Conservation (phyloP, 2,797 vertebrate species). For the Erethizon dorsatum region DNA sequence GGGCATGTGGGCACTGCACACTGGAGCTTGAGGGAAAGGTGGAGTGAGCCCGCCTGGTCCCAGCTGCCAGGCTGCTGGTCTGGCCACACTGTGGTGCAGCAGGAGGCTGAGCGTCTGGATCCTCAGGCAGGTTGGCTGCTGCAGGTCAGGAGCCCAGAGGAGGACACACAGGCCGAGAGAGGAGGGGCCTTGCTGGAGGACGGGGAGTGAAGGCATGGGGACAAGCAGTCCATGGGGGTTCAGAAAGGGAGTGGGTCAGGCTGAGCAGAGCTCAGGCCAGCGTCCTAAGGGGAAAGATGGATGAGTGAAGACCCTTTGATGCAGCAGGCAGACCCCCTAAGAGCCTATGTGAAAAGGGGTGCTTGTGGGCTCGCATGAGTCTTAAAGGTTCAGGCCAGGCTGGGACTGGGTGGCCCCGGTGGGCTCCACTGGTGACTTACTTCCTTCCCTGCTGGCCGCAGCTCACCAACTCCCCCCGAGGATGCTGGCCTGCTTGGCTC, state of each 20-base stretch:
- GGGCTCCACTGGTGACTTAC: fast-evolving
- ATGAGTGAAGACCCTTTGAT: not conserved
- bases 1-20: not conserved
- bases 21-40: not conserved
- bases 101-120: not conserved
- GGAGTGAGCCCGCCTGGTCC: not conserved
- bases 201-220: not conserved
- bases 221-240: not conserved
- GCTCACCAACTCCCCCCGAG: not conserved
- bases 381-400: not conserved
- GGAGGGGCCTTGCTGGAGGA: too few species aligned
- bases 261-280: not conserved
- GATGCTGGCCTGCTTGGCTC: not conserved
- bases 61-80: not conserved
- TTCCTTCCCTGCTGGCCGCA: not conserved
- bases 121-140: not conserved
- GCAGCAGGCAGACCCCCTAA: not conserved
- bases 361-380: not conserved
- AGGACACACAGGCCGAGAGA: not conserved
- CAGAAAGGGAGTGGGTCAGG: not conserved
- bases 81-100: not conserved
- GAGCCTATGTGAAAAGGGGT: not conserved
- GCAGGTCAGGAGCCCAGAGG: not conserved
- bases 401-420: too few species aligned
- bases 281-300: too few species aligned